A percentile compares a stretch with the other conserved stretches of the same genome.
These are phyloP conservation scores for Bos javanicus DNA, from an alignment of 2,113 vertebrate species.

Conservation along the genomic window DNA sequence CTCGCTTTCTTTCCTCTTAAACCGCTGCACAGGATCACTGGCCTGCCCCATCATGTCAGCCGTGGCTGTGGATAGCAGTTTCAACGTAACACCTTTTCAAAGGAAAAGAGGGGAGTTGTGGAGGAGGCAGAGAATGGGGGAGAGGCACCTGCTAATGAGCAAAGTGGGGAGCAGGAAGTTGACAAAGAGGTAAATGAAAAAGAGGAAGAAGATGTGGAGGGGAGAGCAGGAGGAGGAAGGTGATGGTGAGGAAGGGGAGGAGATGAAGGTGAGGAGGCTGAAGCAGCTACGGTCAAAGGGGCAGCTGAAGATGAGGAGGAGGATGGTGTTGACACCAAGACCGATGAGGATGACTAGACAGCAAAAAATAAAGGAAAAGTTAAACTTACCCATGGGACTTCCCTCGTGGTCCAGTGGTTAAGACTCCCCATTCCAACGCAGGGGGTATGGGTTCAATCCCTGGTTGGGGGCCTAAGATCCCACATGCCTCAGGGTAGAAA, in stretches of 20 bases:
- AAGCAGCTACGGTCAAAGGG: background rate
- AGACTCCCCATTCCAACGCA: background rate
- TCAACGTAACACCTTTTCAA: fast-evolving
- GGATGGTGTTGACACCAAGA: background rate
- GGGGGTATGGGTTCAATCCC: background rate
- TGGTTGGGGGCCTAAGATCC: background rate
- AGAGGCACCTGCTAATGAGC: background rate
- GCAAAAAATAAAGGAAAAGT: background rate
- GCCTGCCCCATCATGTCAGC: background rate
- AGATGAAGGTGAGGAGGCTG: background rate
- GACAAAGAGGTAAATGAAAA: background rate
- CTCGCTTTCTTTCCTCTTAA: background rate
- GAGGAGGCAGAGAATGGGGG: background rate
- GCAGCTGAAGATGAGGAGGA: background rate
- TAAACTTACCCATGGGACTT: background rate
- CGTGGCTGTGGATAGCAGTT: background rate
- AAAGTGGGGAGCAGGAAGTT: background rate
- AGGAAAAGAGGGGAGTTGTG: background rate
- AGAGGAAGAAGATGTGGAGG: background rate
- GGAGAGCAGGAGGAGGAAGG: background rate
- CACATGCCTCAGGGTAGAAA: background rate
- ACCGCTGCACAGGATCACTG: background rate
- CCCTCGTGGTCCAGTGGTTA: background rate
- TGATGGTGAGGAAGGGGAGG: background rate
- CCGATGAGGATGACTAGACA: background rate